These are phyloP conservation scores for Danio aesculapii DNA, from an alignment of 2,797 vertebrate species.

Conservation along the genomic window DNA sequence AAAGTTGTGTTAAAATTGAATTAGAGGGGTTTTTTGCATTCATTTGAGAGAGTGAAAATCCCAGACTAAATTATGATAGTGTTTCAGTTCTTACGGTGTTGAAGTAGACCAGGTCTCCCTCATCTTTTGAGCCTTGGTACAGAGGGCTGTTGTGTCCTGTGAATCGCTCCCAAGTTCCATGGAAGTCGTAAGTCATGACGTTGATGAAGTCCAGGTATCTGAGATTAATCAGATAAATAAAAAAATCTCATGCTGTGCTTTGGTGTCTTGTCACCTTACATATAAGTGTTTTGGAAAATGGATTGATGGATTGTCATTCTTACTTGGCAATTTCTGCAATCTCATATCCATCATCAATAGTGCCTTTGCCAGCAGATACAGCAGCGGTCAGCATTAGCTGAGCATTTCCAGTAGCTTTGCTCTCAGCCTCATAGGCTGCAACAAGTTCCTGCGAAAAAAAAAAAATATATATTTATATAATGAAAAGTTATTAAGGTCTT, in stretches of 20 bases:
- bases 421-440: slow-evolving; percentile 68
- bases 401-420: slow-evolving; percentile 38
- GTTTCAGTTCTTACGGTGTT: slow-evolving; percentile 68
- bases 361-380: slow-evolving; percentile 57
- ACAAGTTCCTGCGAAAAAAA: slow-evolving; percentile 69
- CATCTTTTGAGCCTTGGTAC: slow-evolving; percentile 64
- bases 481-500: neutral
- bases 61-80: neutral
- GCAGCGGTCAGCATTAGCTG: slow-evolving; percentile 74
- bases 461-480: neutral
- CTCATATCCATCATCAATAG: slow-evolving; percentile 70
- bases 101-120: slow-evolving; percentile 66
- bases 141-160: slow-evolving; percentile 80
- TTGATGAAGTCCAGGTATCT: slow-evolving; percentile 80
- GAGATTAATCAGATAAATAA: slow-evolving; percentile 19
- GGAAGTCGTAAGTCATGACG: slow-evolving; percentile 78
- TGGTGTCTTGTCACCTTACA: neutral
- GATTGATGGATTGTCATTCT: slow-evolving; percentile 50
- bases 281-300: neutral
- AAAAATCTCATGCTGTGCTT: neutral
- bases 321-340: slow-evolving; percentile 71
- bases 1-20: neutral
- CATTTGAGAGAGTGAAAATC: neutral
- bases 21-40: neutral
- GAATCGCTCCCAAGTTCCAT: slow-evolving; percentile 69